A percentile compares a stretch with the other conserved stretches of the same genome.
Evolutionary conservation across 2,113 vertebrate species (phyloP).

Genomic region (Chloebia gouldiae): DNA sequence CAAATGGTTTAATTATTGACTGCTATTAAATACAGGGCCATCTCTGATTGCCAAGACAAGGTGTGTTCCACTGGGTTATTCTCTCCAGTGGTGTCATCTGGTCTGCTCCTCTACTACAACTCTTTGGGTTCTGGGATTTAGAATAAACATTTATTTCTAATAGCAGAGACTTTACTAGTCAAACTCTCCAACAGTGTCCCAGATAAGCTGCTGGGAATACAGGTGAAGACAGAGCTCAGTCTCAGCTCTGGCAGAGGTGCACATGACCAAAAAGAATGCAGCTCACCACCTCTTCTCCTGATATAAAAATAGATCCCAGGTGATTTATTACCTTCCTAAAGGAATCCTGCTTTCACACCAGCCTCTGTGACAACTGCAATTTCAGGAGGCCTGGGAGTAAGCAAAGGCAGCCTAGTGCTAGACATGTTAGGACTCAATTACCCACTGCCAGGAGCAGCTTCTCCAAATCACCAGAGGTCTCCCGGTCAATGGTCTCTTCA

Average conservation of each 20-base stretch:
- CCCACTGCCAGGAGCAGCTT: slow-evolving; percentile 88
- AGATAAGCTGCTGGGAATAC: background rate
- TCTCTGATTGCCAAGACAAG: background rate
- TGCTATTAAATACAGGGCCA: background rate
- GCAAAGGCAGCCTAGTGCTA: background rate
- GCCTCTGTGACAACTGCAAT: background rate
- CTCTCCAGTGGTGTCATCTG: background rate
- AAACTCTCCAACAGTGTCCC: background rate
- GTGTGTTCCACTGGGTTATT: background rate
- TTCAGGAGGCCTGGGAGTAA: background rate
- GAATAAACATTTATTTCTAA: background rate
- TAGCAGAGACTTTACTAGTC: background rate
- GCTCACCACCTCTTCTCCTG: background rate
- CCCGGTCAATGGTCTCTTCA: slow-evolving; percentile 89
- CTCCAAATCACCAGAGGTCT: slow-evolving; percentile 90
- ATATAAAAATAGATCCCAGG: background rate
- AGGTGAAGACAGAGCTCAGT: background rate
- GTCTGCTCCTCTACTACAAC: background rate
- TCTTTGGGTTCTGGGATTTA: background rate
- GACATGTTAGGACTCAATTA: slow-evolving; percentile 58
- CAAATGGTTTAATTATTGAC: background rate
- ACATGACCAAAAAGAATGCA: background rate
- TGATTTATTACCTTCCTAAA: background rate
- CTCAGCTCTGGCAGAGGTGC: background rate
- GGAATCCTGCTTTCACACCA: background rate